These are phyloP conservation scores for Rhegmatorhina hoffmannsi DNA, from an alignment of 2,113 vertebrate genomes.

Conservation along the genomic window DNA sequence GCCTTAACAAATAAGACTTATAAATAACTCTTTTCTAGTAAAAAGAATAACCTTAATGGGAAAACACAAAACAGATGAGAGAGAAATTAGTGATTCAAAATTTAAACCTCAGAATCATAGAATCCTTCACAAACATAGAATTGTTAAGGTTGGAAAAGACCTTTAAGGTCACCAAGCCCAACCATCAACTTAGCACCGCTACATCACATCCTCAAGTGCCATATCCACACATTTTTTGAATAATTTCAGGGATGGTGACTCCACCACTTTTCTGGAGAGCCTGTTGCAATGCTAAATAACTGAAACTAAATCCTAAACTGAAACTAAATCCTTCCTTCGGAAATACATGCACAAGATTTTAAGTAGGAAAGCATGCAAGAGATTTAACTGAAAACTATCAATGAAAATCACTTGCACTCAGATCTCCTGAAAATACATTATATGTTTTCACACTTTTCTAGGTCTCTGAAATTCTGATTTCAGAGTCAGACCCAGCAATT, in stretches of 20 bases:
- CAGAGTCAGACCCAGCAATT: background rate
- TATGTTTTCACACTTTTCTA: background rate
- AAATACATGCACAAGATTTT: background rate
- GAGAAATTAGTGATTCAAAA: background rate
- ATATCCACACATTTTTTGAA: background rate
- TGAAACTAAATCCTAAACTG: background rate
- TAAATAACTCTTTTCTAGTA: background rate
- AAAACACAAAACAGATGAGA: background rate
- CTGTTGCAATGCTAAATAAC: background rate
- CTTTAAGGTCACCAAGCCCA: background rate
- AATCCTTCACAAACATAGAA: background rate
- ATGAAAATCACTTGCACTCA: background rate
- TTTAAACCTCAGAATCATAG: background rate
- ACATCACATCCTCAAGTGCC: rapidly evolving
- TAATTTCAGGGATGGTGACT: background rate
- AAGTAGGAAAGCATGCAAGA: background rate
- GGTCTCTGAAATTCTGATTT: background rate
- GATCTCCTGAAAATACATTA: background rate
- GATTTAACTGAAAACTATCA: background rate
- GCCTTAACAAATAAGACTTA: background rate
- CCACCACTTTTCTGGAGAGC: background rate
- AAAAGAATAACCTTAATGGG: background rate
- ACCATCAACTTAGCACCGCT: background rate
- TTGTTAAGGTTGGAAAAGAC: background rate
- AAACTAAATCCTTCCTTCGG: background rate